These are phyloP conservation scores for Heliconius hortense DNA, from an alignment of 2,888 invertebrate genomes.

Conservation along the genomic window DNA sequence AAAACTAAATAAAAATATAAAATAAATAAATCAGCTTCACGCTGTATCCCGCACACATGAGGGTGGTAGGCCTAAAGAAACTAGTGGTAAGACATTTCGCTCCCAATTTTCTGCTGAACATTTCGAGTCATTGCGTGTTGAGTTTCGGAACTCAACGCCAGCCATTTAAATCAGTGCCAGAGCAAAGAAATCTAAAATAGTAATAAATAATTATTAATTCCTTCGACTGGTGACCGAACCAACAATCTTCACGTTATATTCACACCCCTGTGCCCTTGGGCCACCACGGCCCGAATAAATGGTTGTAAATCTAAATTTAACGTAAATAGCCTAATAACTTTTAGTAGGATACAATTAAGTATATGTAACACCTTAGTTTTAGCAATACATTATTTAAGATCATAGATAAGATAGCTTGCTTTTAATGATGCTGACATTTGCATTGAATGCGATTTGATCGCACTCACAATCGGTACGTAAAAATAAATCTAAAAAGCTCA, in stretches of 20 bases:
- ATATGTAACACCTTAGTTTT: constrained; percentile 27
- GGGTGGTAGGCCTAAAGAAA: too few species aligned
- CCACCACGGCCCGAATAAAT: neutral
- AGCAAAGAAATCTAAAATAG: too few species aligned
- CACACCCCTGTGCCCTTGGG: too few species aligned
- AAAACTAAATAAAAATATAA: neutral
- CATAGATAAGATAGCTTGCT: constrained; percentile 36
- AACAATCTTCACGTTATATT: too few species aligned
- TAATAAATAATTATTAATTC: neutral
- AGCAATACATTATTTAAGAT: constrained; percentile 33
- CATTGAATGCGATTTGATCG: constrained; percentile 33
- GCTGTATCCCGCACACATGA: too few species aligned
- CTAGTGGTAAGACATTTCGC: too few species aligned
- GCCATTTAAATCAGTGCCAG: too few species aligned
- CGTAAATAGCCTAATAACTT: neutral
- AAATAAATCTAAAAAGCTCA: constrained; percentile 17
- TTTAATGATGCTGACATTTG: constrained; percentile 41
- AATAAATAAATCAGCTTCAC: neutral
- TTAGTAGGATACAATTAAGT: neutral
- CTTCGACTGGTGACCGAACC: too few species aligned
- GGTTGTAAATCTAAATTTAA: neutral
- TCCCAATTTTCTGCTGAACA: too few species aligned
- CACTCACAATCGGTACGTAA: constrained; percentile 19
- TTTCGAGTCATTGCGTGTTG: too few species aligned
- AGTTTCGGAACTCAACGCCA: too few species aligned